Conservation (phyloP, 2,888 invertebrate genomes). For the Coenonympha arcania region DNA sequence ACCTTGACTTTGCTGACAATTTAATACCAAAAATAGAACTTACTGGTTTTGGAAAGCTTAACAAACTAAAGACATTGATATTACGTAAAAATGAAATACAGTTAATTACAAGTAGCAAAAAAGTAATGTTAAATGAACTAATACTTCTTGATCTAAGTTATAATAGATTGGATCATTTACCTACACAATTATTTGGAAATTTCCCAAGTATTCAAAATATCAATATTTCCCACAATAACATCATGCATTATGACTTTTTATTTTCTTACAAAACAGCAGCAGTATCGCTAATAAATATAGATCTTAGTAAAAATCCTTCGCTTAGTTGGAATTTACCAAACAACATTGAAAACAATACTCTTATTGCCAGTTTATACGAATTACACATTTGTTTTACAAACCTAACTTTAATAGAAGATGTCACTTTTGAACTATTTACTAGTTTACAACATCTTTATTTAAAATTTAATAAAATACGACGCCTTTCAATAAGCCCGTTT, state of each 20-base stretch:
- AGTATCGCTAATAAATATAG: conserved; percentile 55
- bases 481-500: conserved; percentile 89
- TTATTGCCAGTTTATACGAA: conserved; percentile 60
- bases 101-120: conserved; percentile 50
- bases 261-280: conserved; percentile 45
- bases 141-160: conserved; percentile 58
- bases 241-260: conserved; percentile 58
- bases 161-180: conserved; percentile 54
- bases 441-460: conserved; percentile 84
- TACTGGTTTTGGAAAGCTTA: conserved; percentile 62
- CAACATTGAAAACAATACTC: conserved; percentile 48
- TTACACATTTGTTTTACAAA: conserved; percentile 62
- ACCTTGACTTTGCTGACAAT: conserved; percentile 79
- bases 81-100: conserved; percentile 64
- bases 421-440: conserved; percentile 84
- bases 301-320: conserved; percentile 62
- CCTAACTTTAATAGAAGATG: conserved; percentile 72
- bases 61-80: conserved; percentile 56
- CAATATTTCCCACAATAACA: conserved; percentile 61
- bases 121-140: conserved; percentile 51
- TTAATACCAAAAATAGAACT: conserved; percentile 81
- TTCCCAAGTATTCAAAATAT: conserved; percentile 64
- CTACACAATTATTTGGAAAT: conserved; percentile 51
- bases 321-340: conserved; percentile 49
- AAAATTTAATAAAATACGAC: conserved; percentile 82